Evolutionary conservation across 1,140 invertebrate species (phyloP), one percentile per base, ranked within the genome.

Genomic region (Calycopis cecrops): DNA sequence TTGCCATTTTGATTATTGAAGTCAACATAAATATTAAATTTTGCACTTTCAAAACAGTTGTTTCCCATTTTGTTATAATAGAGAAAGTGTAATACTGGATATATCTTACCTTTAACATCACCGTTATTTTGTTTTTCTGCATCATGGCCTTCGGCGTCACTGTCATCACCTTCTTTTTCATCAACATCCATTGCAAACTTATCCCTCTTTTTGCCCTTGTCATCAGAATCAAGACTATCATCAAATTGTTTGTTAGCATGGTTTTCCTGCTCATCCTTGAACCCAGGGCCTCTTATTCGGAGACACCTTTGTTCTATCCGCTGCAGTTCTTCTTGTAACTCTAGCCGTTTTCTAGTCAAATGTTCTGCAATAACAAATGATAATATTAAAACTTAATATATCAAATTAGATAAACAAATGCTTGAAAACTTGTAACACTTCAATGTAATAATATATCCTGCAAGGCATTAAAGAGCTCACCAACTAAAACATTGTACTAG

Each of bases 241-340:
- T 17, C 34, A 10, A 44, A 38, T 11, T 53, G 35, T 21, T 55
- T 59, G 8, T 52, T 56, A 0, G 60, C 42, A 0, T 54, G 47
- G 52, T 48, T 49, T 8, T 68, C 57, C 3, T 69, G 77, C 14
- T 74, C 56, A 57, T 81, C 77, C 48, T 81, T 79, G 35, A 63
- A 61, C 6, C 55, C 64, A 4, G 70, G 73, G 6, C 67, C 73
- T 35, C 67, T 57, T 4, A 60, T 52, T n/a, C 79, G 64, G 0
- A 82, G 69, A 48, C 77, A 81, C 28, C 76, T 70, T 54, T 80
- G 71, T 55, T 88, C 86, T 75, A 88, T 88, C 42, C 74, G 65
- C 38, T 65, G 65, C 8, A 88, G 49, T 50, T 88, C 83, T 8
- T 80, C 76, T 65, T 84, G 74, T 0, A 88, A 62, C 40, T 85